phyloP scores from a whole-genome alignment of 2,113 vertebrate genomes.

The Tragelaphus strepsiceros region DNA sequence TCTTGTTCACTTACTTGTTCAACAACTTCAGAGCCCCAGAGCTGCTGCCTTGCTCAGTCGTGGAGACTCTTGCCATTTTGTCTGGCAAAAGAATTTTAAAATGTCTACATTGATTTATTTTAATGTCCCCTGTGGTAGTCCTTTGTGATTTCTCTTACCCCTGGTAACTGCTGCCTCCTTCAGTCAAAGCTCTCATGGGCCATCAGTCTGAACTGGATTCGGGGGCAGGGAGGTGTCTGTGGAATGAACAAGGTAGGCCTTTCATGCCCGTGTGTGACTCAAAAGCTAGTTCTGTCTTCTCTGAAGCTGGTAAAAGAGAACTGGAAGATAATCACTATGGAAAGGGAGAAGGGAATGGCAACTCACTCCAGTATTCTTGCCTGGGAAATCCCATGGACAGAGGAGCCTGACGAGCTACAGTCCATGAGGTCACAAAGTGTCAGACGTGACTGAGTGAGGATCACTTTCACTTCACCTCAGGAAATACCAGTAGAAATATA shows the following conservation, averaged over 20 bases:
- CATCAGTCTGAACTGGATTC: neutral
- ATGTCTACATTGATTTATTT: neutral
- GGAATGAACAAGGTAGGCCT: neutral
- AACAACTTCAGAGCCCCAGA: neutral
- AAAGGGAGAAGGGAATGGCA: neutral
- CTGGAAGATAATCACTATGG: neutral
- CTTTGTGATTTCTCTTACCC: neutral
- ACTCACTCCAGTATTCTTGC: neutral
- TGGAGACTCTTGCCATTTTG: neutral
- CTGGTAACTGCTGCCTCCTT: neutral
- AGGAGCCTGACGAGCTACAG: neutral
- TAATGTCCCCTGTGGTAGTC: neutral
- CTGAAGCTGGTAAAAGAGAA: neutral
- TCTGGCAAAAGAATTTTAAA: neutral
- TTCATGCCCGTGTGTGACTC: neutral
- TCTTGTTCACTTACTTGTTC: neutral
- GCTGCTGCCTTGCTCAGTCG: neutral
- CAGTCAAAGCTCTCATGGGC: neutral
- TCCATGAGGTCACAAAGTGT: neutral
- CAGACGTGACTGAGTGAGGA: neutral
- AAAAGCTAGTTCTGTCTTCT: neutral
- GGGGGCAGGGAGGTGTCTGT: fast-evolving
- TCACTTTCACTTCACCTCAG: neutral
- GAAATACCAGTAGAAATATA: neutral
- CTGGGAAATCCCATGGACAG: neutral